Base-by-base conservation (phyloP, 2,797 vertebrate genomes). In the Myoxocephalus aenaeus region DNA sequence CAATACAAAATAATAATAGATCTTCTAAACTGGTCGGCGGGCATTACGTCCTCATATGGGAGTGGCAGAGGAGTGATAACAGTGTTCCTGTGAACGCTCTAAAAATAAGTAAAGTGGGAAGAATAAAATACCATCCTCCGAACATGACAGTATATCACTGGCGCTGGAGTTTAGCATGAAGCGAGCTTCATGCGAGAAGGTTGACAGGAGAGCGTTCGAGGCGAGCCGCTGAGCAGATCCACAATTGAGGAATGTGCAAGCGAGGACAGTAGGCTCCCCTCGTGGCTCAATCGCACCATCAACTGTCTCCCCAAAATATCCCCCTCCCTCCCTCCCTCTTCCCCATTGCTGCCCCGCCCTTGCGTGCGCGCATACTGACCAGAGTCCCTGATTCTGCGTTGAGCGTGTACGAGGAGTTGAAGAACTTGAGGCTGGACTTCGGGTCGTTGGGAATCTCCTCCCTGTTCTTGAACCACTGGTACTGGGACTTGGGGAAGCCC, bases 401-500 rank as follows among this genome's bases (percentile, higher is more conserved):
- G 80, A 98, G 80, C 15, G 86, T 90, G 87, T 99, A 99, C 0
- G 97, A 96, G 17, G 98, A 99, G 85, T 99, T 99, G 69, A 94
- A 90, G 87, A 96, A 95, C 74, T 95, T 96, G 65, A 80, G 79
- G 79, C 94, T 97, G 77, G 93, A 91, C 88, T 96, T 98, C 0
- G 94, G 95, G 74, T 99, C 97, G 0, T 92, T 83, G 0, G 98
- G 96, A 22, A 99, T 89, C 14, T 97, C 95, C 10, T 98, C 94
- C 0, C 90, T 91, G 80, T 98, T 96, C 78, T 96, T 97, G 91
- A 98, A 99, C 98, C 98, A 99, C 92, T 96, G 96, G 93, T 99
- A 99, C 5, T 96, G 94, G 1, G 98, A 97, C 70, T 95, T 96
- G 0, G 98, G 98, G 87, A 95, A 96, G 7, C 98, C 98, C 87